A percentile compares a stretch with the other conserved stretches of the same genome.
phyloP scores from a whole-genome alignment of 2,113 vertebrate species.

The Aegithalos caudatus region DNA sequence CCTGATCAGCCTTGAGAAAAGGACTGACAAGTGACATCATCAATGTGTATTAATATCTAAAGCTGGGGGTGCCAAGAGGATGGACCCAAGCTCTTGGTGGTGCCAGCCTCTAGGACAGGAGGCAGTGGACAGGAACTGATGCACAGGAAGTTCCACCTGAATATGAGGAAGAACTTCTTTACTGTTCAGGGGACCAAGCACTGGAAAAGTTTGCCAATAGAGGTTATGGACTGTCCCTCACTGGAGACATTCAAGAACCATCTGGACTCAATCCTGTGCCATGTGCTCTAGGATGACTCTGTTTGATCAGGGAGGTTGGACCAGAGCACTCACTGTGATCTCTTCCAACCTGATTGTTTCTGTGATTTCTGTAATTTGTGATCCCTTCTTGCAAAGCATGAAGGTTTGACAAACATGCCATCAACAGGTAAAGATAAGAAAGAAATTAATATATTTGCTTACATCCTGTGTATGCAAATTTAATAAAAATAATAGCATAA shows the following conservation, averaged over 20 bases:
- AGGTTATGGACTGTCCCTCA: neutral
- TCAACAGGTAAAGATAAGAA: neutral
- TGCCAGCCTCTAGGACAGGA: no score
- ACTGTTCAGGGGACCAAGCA: fast-evolving
- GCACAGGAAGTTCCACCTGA: neutral
- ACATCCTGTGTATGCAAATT: neutral
- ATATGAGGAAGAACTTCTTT: neutral
- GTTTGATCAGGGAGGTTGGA: neutral
- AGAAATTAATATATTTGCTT: neutral
- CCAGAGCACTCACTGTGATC: neutral
- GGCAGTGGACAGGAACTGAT: neutral
- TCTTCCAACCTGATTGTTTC: neutral
- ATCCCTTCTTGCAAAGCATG: neutral
- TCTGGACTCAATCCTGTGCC: neutral
- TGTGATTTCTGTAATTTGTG: neutral
- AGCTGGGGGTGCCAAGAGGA: neutral
- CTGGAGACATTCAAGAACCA: neutral
- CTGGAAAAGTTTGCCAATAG: neutral
- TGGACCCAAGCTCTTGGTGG: no score
- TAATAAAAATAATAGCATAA: neutral
- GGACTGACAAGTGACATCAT: neutral
- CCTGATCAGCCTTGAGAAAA: neutral
- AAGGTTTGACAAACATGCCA: neutral
- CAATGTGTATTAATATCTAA: neutral
- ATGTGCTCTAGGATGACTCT: neutral